These are phyloP conservation scores for Prunella himalayana DNA, from an alignment of 2,113 vertebrate genomes.

Conservation along the genomic window DNA sequence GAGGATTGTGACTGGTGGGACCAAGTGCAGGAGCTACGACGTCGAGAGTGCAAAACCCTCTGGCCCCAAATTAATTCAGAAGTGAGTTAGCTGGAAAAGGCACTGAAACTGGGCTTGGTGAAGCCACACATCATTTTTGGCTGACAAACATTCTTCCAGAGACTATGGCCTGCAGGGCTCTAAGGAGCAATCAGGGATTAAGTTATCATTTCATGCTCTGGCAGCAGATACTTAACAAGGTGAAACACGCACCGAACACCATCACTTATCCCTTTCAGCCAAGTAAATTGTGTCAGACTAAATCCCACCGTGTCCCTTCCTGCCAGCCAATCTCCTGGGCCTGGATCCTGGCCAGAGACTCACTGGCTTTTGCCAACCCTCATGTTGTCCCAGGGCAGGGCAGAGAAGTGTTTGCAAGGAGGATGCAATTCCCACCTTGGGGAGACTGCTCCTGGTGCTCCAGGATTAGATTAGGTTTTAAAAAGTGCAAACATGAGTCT, in stretches of 20 bases:
- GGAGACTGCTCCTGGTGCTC: background rate
- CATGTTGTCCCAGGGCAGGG: background rate
- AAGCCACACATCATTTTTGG: background rate
- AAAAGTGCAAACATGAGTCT: background rate
- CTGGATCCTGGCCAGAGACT: background rate
- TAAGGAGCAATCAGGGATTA: conserved; percentile 9
- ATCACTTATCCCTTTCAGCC: background rate
- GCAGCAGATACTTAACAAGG: conserved; percentile 20
- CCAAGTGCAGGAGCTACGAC: background rate
- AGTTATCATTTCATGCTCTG: conserved; percentile 6
- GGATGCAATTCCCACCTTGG: background rate
- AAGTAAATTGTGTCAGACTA: background rate
- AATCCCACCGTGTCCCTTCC: background rate
- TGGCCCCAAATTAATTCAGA: background rate
- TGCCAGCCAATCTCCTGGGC: background rate
- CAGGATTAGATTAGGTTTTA: background rate
- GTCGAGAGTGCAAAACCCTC: background rate
- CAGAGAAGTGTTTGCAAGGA: background rate
- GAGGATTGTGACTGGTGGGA: background rate
- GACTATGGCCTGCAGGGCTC: background rate
- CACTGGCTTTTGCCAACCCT: background rate
- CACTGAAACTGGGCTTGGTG: background rate
- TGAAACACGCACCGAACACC: background rate
- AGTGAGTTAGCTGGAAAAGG: background rate
- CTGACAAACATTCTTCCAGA: background rate